Evolutionary conservation across 2,797 vertebrate genomes (phyloP).

Genomic region (Halcyon smyrnensis): DNA sequence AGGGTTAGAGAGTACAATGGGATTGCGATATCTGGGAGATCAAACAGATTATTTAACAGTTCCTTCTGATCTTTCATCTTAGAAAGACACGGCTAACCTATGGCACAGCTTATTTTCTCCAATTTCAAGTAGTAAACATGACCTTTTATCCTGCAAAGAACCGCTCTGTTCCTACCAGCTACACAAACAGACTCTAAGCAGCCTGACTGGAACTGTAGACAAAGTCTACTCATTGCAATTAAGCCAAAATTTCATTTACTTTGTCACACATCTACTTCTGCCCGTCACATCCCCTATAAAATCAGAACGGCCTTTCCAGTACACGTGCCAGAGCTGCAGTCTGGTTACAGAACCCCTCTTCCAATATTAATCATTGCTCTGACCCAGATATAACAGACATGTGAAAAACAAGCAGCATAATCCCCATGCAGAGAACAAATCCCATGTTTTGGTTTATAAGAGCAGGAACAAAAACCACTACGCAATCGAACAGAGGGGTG

Average conservation of each 20-base stretch:
- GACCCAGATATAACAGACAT: neutral
- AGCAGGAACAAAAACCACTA: neutral
- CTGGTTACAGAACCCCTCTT: neutral
- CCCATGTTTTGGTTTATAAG: neutral
- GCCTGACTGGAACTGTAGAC: neutral
- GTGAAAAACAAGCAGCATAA: neutral
- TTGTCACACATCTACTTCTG: neutral
- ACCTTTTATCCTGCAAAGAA: neutral
- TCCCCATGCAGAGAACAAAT: neutral
- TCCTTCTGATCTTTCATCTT: neutral
- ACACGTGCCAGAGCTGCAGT: neutral
- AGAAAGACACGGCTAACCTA: fast-evolving
- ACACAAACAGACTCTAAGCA: neutral
- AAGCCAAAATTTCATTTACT: neutral
- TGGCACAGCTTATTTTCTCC: neutral
- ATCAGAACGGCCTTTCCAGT: neutral
- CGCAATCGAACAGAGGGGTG: neutral
- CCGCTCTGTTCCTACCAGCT: neutral
- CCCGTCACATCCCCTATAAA: neutral
- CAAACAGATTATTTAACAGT: neutral
- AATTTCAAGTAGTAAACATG: neutral
- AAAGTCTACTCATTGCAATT: neutral
- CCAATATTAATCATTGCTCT: neutral
- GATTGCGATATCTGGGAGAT: fast-evolving
- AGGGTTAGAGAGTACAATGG: neutral